Conservation (phyloP, 1,140 invertebrate genomes). For the Ptiloglossa arizonensis region DNA sequence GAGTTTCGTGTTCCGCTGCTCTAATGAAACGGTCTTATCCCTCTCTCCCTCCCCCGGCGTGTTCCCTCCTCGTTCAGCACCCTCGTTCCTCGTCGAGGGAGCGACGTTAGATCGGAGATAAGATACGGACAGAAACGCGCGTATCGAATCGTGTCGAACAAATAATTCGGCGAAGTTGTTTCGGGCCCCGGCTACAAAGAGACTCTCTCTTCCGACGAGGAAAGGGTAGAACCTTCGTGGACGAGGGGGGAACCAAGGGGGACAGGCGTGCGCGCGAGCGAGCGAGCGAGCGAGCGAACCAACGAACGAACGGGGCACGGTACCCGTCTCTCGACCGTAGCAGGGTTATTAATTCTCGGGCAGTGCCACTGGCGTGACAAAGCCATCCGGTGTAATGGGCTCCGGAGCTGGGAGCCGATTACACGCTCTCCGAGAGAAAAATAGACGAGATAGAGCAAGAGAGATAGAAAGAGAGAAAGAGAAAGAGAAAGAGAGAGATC, state of each 20-base stretch:
- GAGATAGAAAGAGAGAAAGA: not conserved
- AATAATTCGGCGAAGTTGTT: slow-evolving; percentile 63
- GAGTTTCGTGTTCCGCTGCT: slow-evolving; percentile 15
- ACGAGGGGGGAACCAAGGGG: not conserved
- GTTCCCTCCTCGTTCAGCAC: slow-evolving; percentile 18
- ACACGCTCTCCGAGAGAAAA: slow-evolving; percentile 36
- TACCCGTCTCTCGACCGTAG: slow-evolving; percentile 48
- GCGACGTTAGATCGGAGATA: slow-evolving; percentile 60
- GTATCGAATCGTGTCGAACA: slow-evolving; percentile 66
- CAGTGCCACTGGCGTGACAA: slow-evolving; percentile 62
- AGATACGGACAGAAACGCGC: slow-evolving; percentile 62
- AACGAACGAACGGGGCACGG: not conserved
- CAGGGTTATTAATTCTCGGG: slow-evolving; percentile 64
- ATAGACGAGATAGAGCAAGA: not conserved
- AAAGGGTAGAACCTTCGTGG: no score
- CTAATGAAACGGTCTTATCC: slow-evolving; percentile 42
- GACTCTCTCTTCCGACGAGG: no score
- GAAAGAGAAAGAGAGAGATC: slow-evolving; percentile 13
- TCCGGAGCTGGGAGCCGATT: slow-evolving; percentile 59
- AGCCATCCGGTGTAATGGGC: slow-evolving; percentile 66
- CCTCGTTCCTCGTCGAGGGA: slow-evolving; percentile 28
- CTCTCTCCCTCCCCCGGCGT: not conserved
- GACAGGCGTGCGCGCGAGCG: not conserved
- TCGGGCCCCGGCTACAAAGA: slow-evolving; percentile 44
- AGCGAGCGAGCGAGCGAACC: not conserved